phyloP scores from a whole-genome alignment of 2,888 invertebrate species.

The Dicyrtomina minuta region DNA sequence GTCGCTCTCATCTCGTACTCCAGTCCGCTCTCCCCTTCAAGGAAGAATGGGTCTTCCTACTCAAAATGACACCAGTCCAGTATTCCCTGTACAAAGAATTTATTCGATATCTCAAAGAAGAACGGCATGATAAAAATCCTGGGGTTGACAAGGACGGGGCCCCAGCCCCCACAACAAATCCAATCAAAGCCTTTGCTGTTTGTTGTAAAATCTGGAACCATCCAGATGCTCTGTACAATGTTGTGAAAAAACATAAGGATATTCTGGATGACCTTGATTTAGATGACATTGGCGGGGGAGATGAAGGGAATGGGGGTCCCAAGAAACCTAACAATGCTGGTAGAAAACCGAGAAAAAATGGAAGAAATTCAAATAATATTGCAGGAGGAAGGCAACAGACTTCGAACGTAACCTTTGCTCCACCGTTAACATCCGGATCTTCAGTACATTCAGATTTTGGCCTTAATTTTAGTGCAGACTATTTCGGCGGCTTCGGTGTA shows the following conservation, averaged over 20 bases:
- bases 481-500: slow-evolving; percentile 11
- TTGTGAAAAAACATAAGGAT: slow-evolving; percentile 74
- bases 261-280: slow-evolving; percentile 65
- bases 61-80: slow-evolving; percentile 87
- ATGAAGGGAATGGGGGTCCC: slow-evolving; percentile 18
- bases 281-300: slow-evolving; percentile 49
- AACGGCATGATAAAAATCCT: slow-evolving; percentile 43
- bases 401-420: not conserved
- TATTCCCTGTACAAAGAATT: slow-evolving; percentile 86
- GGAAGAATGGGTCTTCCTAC: slow-evolving; percentile 88
- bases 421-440: not conserved
- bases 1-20: slow-evolving; percentile 87
- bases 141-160: slow-evolving; percentile 9
- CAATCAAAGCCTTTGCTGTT: slow-evolving; percentile 95
- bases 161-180: slow-evolving; percentile 79
- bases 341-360: slow-evolving; percentile 8
- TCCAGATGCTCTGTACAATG: slow-evolving; percentile 87
- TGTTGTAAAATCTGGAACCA: slow-evolving; percentile 99
- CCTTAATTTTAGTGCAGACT: slow-evolving; percentile 11
- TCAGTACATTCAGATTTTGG: not conserved
- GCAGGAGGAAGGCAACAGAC: no score
- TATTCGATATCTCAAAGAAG: slow-evolving; percentile 66
- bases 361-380: not conserved
- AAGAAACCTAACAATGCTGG: slow-evolving; percentile 4
- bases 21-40: slow-evolving; percentile 91